Evolutionary conservation across 2,888 invertebrate species (phyloP), one percentile per base, ranked within the genome.

Genomic region (Thalpophila matura): DNA sequence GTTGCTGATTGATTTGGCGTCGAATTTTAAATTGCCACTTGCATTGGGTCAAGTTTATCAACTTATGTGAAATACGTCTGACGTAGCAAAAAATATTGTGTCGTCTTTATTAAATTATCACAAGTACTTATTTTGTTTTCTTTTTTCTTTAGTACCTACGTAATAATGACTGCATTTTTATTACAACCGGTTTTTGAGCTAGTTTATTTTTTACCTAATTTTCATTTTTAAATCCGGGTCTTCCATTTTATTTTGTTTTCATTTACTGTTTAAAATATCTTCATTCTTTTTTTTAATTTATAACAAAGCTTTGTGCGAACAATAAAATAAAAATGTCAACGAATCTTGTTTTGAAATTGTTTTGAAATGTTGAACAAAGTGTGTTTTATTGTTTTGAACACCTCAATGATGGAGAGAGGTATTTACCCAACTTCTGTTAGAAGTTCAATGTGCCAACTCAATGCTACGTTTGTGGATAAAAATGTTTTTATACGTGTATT

Each of bases 1-100:
- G 74, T 81, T 69, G 72, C 4, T 6, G 47, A 62, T 70, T 66
- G 56, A 58, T 69, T 64, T 70, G 53, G 57, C 59, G 40, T 42
- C 55, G 67, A 74, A 68, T 68, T 63, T 66, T 60, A 77, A 77
- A 79, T 74, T 56, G 54, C 66, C 38, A 59, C 38, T 40, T 59
- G 77, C 76, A 69, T 58, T 68, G 51, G 85, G 84, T 85, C 84
- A 85, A 86, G 85, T 79, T 84, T 63, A 85, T 75, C 86, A 33
- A 69, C 76, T 77, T 43, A 46, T 77, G 76, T 78, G 75, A 77
- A 80, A 79, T 75, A 62, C 47, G 16, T 16, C 18, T 37, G 38
- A 38, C 43, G 63, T 45, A 33, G 31, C 56, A 57, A 54, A 29
- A 59, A 42, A 3, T 40, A 20, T 37, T 27, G 24, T 42, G 1